Evolutionary conservation across 64 coral and sea anemone species (phyloP), one percentile per base, ranked within the genome.

Genomic region (Pachyseris speciosa): DNA sequence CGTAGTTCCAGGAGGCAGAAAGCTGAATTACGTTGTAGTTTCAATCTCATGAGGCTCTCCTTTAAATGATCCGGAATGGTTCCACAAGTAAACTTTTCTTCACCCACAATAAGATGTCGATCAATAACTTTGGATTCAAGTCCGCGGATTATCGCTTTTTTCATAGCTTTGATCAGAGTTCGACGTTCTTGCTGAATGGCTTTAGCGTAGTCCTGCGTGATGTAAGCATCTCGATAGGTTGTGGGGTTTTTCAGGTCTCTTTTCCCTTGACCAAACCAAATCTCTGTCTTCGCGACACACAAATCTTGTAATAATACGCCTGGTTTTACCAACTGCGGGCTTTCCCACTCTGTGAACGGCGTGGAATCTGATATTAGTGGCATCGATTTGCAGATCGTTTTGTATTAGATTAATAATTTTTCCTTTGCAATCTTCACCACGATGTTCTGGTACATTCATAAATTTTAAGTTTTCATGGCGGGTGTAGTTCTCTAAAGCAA

Each of bases 321-420:
- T 5, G 5, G 17, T 65, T 65, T 31, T 65, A 5, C 29, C 29
- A 7, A 31, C 22, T n/a, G 20, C 29, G 16, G 61, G 61, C 29
- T 65, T 65, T 65, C 61, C 61, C 3, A 65, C 61, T 65, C 61
- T 65, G 61, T 65, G 61, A 31, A 65, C 61, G 61, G 61, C 61
- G 11, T 65, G 61, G 61, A 65, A 65, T 65, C 61, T 65, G 20
- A 65, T 19, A 65, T 65, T 31, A 7, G 61, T 25, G 61, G 16
- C 43, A 45, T 45, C 43, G 4, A 45, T 45, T 45, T 45, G 4
- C 43, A 45, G 43, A 45, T 45, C 43, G 43, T 45, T 45, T 45
- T 45, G 43, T 45, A 45, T 45, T 45, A 11, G 43, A 45, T 45
- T n/a, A n/a, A n/a, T n/a, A n/a, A n/a, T n/a, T n/a, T n/a, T n/a